Percentiles rank a stretch among this genome's conserved stretches.
phyloP scores from a whole-genome alignment of 2,888 invertebrate genomes.

The Laspeyria flexula region DNA sequence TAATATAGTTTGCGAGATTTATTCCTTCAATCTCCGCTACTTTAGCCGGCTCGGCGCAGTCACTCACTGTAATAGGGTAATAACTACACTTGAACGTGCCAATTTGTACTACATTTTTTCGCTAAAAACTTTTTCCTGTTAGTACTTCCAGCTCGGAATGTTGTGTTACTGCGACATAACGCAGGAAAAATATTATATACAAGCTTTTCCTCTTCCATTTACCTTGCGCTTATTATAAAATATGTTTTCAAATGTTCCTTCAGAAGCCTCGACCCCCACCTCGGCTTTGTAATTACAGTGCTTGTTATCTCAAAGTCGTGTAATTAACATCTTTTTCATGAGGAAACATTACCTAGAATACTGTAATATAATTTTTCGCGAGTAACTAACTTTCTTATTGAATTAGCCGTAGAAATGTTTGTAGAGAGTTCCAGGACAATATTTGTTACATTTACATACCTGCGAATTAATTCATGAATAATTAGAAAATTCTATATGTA shows the following conservation, averaged over 20 bases:
- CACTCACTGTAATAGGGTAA: constrained; percentile 73
- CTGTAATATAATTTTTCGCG: background rate
- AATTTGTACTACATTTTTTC: constrained; percentile 71
- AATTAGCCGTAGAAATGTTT: background rate
- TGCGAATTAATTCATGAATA: too few relatives aligned
- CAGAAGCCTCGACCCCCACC: constrained; percentile 8
- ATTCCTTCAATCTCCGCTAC: constrained; percentile 66
- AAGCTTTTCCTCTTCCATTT: constrained; percentile 37
- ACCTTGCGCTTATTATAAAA: constrained; percentile 32
- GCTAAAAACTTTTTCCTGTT: constrained; percentile 62
- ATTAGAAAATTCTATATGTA: too few relatives aligned
- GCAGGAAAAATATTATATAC: constrained; percentile 42
- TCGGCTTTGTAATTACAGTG: constrained; percentile 15
- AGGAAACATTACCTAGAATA: background rate
- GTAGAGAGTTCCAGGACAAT: too few relatives aligned
- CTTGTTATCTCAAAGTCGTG: constrained; percentile 17
- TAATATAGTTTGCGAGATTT: constrained; percentile 61
- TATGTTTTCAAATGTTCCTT: constrained; percentile 18
- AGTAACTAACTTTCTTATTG: background rate
- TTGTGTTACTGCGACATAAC: constrained; percentile 54
- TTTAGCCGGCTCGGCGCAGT: constrained; percentile 54
- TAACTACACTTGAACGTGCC: constrained; percentile 72
- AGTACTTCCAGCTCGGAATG: constrained; percentile 51
- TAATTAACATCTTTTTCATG: constrained; percentile 22
- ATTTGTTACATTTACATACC: too few relatives aligned